Base-by-base conservation (phyloP, 2,113 vertebrate species). In the Albula goreensis region DNA sequence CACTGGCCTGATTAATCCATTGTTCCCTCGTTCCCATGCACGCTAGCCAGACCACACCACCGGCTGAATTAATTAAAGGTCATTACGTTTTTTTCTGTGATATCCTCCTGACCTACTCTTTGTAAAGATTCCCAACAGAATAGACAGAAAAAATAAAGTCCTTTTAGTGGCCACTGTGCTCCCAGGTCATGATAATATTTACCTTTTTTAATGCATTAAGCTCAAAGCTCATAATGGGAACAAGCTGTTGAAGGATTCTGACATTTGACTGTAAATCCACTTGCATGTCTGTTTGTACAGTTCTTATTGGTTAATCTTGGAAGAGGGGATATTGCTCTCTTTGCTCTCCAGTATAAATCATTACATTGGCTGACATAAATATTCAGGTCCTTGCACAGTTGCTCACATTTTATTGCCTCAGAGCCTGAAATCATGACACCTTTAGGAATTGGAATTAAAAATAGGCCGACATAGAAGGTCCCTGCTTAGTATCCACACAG, bases 1-100 rank as follows among this genome's bases (percentile, higher is more conserved):
- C 83, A 49, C 85, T 63, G 83, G 78, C 84, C 78, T 70, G 81
- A 87, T 88, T 85, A 82, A 85, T 53, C 88, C 83, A 89, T 91
- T 91, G 91, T 90, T 88, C 80, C 74, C 56, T 31, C 82, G 79
- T 88, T 85, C 60, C 82, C 31, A 53, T 80, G 57, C 80, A 31
- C 49, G 84, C 22, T 74, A 9, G 15, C 52, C n/a, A 41, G 25
- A 48, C 31, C 19, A n/a, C n/a, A 70, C 53, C 53, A 63, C 66
- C 49, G 63, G 31, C 13, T 83, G 25, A 66, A 66, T 66, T 77
- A n/a, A 74, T 74, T 74, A 70, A 50, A 84, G 60, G 60, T 57
- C 50, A 11, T 50, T 1, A 84, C 48, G n/a, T 25, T 84, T 77
- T 77, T 50, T 70, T 5, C 63, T 50, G 13, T 19, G 25, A 50